phyloP scores from a whole-genome alignment of 1,140 invertebrate genomes.

The Drosophila ananassae region DNA sequence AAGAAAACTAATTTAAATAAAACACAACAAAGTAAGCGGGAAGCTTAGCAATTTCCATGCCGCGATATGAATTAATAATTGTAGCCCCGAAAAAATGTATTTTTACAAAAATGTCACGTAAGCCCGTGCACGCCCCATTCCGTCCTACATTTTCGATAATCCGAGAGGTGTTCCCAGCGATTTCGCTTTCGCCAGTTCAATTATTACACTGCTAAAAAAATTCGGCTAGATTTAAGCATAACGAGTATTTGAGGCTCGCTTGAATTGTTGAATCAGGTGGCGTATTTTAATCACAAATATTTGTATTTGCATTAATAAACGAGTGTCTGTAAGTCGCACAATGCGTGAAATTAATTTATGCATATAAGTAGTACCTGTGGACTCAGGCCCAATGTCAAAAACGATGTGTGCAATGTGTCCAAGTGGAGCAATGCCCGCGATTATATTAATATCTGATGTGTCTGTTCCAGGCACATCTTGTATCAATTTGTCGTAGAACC shows the following conservation, averaged over 20 bases:
- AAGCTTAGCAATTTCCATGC: background rate
- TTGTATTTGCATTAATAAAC: slow-evolving; percentile 8
- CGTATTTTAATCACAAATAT: slow-evolving; percentile 27
- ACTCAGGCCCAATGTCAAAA: slow-evolving; percentile 33
- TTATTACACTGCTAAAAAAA: slow-evolving; percentile 7
- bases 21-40: background rate
- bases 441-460: background rate
- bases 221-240: slow-evolving; percentile 2
- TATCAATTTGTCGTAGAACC: slow-evolving; percentile 11
- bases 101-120: slow-evolving; percentile 32
- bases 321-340: slow-evolving; percentile 14
- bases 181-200: slow-evolving; percentile 14
- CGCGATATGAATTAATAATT: slow-evolving; percentile 2
- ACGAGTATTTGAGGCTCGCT: slow-evolving; percentile 14
- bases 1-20: too few species aligned
- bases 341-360: slow-evolving; percentile 46
- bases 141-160: slow-evolving; percentile 29
- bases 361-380: slow-evolving; percentile 9
- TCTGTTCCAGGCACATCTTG: slow-evolving; percentile 5
- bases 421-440: slow-evolving; percentile 35
- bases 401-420: slow-evolving; percentile 10
- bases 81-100: background rate
- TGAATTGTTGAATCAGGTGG: slow-evolving; percentile 44
- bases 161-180: background rate
- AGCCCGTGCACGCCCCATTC: slow-evolving; percentile 1